Percentiles rank a stretch among this genome's conserved stretches.
Evolutionary conservation across 2,113 vertebrate genomes (phyloP).

Genomic region (Misgurnus mizolepis): DNA sequence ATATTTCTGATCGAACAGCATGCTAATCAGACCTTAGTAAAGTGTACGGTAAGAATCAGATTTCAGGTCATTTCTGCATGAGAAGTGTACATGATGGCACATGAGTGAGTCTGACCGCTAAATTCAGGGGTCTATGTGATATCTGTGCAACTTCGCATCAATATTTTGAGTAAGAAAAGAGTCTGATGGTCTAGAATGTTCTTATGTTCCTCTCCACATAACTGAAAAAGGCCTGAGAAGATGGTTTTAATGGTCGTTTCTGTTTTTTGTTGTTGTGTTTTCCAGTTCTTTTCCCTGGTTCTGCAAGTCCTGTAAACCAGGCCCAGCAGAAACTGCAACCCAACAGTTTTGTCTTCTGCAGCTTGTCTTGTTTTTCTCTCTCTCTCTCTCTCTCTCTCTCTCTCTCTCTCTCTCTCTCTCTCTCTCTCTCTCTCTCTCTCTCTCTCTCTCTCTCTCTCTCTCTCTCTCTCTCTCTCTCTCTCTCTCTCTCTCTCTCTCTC

Average conservation of each 20-base stretch:
- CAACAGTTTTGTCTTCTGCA: constrained; percentile 99
- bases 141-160: background rate
- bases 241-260: constrained; percentile 97
- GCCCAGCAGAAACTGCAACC: constrained; percentile 99
- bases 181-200: constrained; percentile 60
- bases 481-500: constrained; percentile 8
- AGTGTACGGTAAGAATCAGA: constrained; percentile 27
- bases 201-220: constrained; percentile 74
- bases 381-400: constrained; percentile 38
- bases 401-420: constrained; percentile 44
- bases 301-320: constrained; percentile 99
- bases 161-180: constrained; percentile 1
- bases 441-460: constrained; percentile 10
- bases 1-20: constrained; percentile 22
- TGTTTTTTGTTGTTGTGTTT: constrained; percentile 99
- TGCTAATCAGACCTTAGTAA: background rate
- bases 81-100: background rate
- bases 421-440: background rate
- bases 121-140: background rate
- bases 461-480: background rate
- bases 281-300: constrained; percentile 99
- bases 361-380: constrained; percentile 95
- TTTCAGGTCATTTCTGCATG: constrained; percentile 19
- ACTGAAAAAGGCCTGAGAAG: constrained; percentile 89
- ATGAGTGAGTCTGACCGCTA: background rate